Evolutionary conservation across 2,113 vertebrate species (phyloP), one percentile per base, ranked within the genome.

Genomic region (Clarias macrocephalus): DNA sequence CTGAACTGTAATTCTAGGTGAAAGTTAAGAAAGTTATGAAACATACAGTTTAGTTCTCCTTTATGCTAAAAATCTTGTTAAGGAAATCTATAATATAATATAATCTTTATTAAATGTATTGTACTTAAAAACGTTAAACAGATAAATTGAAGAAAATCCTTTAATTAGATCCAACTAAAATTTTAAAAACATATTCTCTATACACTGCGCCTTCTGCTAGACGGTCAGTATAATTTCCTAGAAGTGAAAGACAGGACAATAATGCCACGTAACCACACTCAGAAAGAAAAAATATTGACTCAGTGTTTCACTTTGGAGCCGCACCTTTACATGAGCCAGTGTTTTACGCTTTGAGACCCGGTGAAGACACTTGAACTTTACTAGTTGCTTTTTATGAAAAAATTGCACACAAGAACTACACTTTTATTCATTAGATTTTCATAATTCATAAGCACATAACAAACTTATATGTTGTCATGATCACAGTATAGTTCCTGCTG

Each of bases 201-300:
- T 62, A 63, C 60, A 16, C 33, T 75, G 12, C 23, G 33, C 54
- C 60, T 75, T 28, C 23, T 60, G 59, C 19, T 15, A 85, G 70
- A 75, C 8, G 56, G 83, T 72, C 66, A 73, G 13, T 30, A 12
- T 84, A 21, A 37, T 60, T 12, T 72, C 56, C 28, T 75, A 9
- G 30, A 62, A 63, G 37, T 63, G 72, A 63, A 85, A 76, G 23
- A n/a, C 60, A 60, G 13, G 3, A 70, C 57, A 37, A 10, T 76
- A 52, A n/a, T 25, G 5, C 37, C 16, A n/a, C 33, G 59, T 65
- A n/a, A 79, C 25, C 59, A 79, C 72, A 54, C 30, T 72, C 42
- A 2, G 2, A 77, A 42, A 77, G 59, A 85, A 65, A 77, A 48
- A 48, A 85, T 65, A 85, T 79, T 79, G 72, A 77, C 73, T n/a